Percentiles rank a stretch among this genome's conserved stretches.
Evolutionary conservation across 2,888 invertebrate species (phyloP).

Genomic region (Coelogynopora nodosa): DNA sequence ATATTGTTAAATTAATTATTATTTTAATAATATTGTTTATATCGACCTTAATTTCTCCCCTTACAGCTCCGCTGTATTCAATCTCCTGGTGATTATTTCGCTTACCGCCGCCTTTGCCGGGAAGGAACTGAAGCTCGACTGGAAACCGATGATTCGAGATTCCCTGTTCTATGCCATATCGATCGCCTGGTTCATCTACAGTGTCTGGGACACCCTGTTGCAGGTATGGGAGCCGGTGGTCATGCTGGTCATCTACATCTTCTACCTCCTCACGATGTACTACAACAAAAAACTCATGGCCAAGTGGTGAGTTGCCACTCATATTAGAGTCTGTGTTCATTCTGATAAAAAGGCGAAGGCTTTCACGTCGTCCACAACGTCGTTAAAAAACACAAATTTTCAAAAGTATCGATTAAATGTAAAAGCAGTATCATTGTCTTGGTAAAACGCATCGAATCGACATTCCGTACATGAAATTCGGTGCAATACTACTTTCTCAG

Average conservation of each 20-base stretch:
- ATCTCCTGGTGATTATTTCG: constrained; percentile 51
- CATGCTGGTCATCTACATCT: constrained; percentile 49
- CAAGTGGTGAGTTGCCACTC: neutral
- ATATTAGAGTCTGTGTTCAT: no score
- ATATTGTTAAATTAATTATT: no score
- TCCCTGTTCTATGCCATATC: constrained; percentile 51
- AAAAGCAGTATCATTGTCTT: no score
- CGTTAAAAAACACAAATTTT: no score
- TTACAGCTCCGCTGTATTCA: constrained; percentile 52
- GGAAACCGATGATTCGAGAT: constrained; percentile 50
- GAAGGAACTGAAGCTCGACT: constrained; percentile 51
- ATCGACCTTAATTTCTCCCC: constrained; percentile 36
- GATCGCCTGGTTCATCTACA: constrained; percentile 50
- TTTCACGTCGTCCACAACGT: no score
- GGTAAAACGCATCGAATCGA: no score
- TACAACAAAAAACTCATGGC: constrained; percentile 50
- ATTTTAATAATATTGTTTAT: neutral
- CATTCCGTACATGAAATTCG: no score
- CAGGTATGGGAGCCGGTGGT: constrained; percentile 49
- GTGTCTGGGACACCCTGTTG: constrained; percentile 49
- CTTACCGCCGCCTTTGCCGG: constrained; percentile 51
- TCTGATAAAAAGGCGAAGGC: no score
- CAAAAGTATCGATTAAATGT: no score
- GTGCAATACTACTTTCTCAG: no score
- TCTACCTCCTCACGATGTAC: constrained; percentile 51